phyloP scores from a whole-genome alignment of 1,140 invertebrate species.

The Neodiprion lecontei region DNA sequence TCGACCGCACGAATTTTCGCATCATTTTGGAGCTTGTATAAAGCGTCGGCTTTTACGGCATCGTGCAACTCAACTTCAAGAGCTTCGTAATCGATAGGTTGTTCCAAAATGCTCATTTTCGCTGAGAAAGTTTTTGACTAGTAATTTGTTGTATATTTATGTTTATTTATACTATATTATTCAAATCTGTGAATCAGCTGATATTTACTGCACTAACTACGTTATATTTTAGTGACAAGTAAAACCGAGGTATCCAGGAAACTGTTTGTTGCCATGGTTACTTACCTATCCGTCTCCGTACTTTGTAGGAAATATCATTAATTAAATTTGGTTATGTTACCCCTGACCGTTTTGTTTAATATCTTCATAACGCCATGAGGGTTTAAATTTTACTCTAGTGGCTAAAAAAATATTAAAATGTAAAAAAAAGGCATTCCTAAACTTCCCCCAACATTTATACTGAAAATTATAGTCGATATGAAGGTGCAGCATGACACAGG shows the following conservation, averaged over 20 bases:
- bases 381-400: background rate
- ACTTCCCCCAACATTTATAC: background rate
- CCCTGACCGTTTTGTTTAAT: background rate
- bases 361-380: background rate
- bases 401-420: background rate
- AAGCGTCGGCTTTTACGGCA: slow-evolving; percentile 58
- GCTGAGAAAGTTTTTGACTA: background rate
- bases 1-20: slow-evolving; percentile 67
- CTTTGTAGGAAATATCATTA: background rate
- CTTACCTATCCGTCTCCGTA: background rate
- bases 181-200: background rate
- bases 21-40: slow-evolving; percentile 67
- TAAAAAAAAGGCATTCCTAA: background rate
- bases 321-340: background rate
- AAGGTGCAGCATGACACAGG: slow-evolving; percentile 1
- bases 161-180: background rate
- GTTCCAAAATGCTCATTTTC: slow-evolving; percentile 43
- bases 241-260: background rate
- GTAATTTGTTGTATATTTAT: background rate
- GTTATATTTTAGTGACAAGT: background rate
- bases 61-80: slow-evolving; percentile 55
- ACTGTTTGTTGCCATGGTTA: background rate
- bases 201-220: background rate
- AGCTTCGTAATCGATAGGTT: slow-evolving; percentile 46
- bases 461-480: background rate